Base-by-base conservation (phyloP, 2,113 vertebrate genomes). In the Leuciscus idus region DNA sequence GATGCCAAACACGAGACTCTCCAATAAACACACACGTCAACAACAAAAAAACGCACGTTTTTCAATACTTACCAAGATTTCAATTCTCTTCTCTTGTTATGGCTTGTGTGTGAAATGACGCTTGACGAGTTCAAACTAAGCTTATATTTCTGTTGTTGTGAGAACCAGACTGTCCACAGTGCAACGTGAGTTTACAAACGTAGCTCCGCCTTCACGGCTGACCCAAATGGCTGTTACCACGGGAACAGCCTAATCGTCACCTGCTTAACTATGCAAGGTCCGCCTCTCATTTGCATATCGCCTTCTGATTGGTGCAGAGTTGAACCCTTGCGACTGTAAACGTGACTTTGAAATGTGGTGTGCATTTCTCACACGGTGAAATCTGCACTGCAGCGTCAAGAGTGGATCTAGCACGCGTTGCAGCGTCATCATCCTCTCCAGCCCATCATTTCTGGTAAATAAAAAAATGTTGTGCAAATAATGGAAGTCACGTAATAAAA, bases 1-100 rank as follows among this genome's bases (percentile, higher is more conserved):
- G 88, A 74, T 83, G 79, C 73, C 83, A 77, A 33, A 84, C 87
- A 89, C 84, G 85, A 78, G 85, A 90, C 86, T 55, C 28, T 23
- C n/a, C 13, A 68, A 33, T 48, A 85, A 50, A 80, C 78, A 81
- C 66, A 81, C 50, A 81, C 52, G 4, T 86, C 86, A 83, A 26
- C 74, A 73, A 48, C 74, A 73, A 46, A 28, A 74, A 57, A 33
- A 21, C 12, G 50, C 48, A 4, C 9, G 36, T 55, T 68, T 39
- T 43, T 30, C 1, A 21, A 13, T 30, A 87, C 86, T 83, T 43
- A 83, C 81, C 81, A 33, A 57, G 2, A 46, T 3, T 26, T 26
- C 23, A 55, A 23, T 36, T n/a, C 0, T 72, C 15, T 6, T 15
- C 12, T 84, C 15, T 66, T 12, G 15, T 30, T 6, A 55, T 10